Percentiles rank a stretch among this genome's conserved stretches.
These are phyloP conservation scores for Nematostella vectensis DNA, from an alignment of 92 coral and sea anemone genomes.

Conservation along the genomic window DNA sequence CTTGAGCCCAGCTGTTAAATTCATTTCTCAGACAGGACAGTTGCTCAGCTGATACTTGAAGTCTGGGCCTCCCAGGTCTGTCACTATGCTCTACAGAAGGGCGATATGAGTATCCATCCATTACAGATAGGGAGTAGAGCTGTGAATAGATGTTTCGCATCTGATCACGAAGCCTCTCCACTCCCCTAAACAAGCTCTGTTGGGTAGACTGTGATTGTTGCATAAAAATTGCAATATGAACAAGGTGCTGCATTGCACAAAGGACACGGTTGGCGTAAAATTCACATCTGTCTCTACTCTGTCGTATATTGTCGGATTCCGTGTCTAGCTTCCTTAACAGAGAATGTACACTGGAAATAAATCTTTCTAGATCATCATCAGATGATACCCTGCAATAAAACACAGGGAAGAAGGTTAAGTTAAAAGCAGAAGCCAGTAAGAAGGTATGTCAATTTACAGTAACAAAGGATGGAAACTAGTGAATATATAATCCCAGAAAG, in stretches of 20 bases:
- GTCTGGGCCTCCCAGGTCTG: slow-evolving; percentile 36
- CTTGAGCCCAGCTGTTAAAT: too few species aligned
- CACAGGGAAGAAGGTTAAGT: too few species aligned
- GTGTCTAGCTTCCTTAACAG: background rate
- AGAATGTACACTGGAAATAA: background rate
- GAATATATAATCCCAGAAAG: too few species aligned
- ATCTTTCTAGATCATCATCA: too few species aligned
- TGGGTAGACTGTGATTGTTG: slow-evolving; percentile 1
- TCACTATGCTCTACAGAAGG: slow-evolving; percentile 15
- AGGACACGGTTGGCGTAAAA: slow-evolving; percentile 5
- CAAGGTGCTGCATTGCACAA: slow-evolving; percentile 1
- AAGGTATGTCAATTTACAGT: too few species aligned
- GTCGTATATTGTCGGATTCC: background rate
- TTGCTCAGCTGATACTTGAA: slow-evolving; percentile 17
- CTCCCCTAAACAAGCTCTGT: background rate
- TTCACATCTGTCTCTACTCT: background rate
- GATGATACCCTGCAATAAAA: too few species aligned
- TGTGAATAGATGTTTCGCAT: background rate
- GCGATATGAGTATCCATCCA: slow-evolving; percentile 24
- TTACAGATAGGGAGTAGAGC: slow-evolving; percentile 11
- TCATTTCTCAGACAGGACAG: slow-evolving; percentile 25
- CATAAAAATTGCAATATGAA: background rate
- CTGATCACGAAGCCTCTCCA: slow-evolving; percentile 5
- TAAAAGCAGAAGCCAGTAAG: too few species aligned
- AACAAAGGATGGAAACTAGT: too few species aligned